phyloP scores from a whole-genome alignment of 2,113 vertebrate genomes.

The Paralichthys olivaceus region DNA sequence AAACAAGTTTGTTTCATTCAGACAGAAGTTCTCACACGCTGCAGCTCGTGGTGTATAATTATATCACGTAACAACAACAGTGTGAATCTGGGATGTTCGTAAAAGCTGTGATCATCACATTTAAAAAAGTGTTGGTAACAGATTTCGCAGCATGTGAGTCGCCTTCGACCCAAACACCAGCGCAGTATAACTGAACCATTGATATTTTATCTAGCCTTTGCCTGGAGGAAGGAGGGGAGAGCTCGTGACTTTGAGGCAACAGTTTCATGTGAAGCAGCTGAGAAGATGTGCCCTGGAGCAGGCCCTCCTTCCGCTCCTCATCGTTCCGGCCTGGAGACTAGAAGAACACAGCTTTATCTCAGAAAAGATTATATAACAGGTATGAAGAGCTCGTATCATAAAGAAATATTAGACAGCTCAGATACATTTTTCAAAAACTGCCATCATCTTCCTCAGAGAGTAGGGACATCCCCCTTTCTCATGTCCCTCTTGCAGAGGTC shows the following conservation, averaged over 20 bases:
- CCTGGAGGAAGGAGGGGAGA: conserved; percentile 24
- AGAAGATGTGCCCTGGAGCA: conserved; percentile 2
- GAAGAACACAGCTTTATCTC: not conserved
- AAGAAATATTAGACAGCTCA: not conserved
- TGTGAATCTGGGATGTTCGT: not conserved
- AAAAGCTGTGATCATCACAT: not conserved
- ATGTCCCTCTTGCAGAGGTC: not conserved
- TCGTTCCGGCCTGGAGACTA: not conserved
- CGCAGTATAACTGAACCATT: conserved; percentile 42
- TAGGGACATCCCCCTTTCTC: not conserved
- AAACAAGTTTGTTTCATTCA: not conserved
- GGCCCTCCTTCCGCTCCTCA: not conserved
- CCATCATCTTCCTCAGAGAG: not conserved
- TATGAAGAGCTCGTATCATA: not conserved
- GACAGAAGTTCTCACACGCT: not conserved
- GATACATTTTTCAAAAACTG: not conserved
- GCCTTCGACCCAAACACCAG: conserved; percentile 4
- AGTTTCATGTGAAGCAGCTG: conserved; percentile 24
- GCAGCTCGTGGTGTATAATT: no score
- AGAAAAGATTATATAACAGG: not conserved
- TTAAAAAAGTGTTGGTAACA: not conserved
- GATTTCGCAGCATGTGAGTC: conserved; percentile 28
- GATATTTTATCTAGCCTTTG: conserved; percentile 34
- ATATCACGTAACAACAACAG: not conserved
- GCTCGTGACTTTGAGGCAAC: conserved; percentile 49